A percentile compares a stretch with the other conserved stretches of the same genome.
phyloP scores from a whole-genome alignment of 2,113 vertebrate species.

The Nannospalax galili region DNA sequence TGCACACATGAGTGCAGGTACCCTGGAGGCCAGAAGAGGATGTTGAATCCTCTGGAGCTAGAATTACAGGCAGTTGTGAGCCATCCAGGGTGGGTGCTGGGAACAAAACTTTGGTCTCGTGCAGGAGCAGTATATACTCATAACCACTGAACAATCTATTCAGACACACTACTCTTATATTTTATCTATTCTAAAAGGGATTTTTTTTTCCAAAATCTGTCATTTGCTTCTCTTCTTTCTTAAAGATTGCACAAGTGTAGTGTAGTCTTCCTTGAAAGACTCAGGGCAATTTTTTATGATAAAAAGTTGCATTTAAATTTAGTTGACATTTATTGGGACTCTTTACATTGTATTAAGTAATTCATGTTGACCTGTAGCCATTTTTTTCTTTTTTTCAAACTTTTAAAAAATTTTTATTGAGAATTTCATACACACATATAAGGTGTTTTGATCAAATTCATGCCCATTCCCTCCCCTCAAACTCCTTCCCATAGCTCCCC shows the following conservation, averaged over 20 bases:
- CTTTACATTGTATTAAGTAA: background rate
- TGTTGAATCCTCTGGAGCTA: background rate
- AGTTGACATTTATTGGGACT: background rate
- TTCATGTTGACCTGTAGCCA: background rate
- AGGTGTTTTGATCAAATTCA: too few relatives aligned
- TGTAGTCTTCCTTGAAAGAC: background rate
- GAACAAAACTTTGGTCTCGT: background rate
- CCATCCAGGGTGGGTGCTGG: background rate
- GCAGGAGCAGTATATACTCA: background rate
- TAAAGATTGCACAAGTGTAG: background rate
- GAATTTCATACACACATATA: too few relatives aligned
- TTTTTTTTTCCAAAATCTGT: background rate
- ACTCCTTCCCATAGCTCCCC: too few relatives aligned
- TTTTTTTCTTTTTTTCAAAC: too few relatives aligned
- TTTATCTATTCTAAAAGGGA: conserved; percentile 1
- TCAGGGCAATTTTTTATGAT: background rate
- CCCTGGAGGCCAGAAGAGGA: background rate
- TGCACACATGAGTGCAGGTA: background rate
- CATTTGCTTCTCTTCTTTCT: background rate
- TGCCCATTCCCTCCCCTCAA: too few relatives aligned
- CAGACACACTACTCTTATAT: background rate
- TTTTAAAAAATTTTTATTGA: too few relatives aligned
- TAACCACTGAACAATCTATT: background rate
- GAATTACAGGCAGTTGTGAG: background rate
- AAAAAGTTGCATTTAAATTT: background rate